phyloP scores from a whole-genome alignment of 1,140 invertebrate genomes.

The Neelides sp. region DNA sequence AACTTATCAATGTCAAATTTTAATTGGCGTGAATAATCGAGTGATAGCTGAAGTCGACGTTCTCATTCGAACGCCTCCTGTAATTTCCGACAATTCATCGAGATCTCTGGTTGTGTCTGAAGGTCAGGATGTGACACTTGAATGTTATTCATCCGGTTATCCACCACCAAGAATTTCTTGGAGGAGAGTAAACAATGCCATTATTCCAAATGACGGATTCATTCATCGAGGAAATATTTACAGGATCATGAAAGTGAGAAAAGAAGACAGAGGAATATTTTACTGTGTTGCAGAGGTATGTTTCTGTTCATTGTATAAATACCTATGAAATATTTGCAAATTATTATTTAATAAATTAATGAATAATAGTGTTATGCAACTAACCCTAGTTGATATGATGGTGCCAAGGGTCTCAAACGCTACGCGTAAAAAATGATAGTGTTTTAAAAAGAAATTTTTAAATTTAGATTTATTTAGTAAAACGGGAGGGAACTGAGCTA shows the following conservation, averaged over 20 bases:
- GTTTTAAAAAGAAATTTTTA: too few species aligned
- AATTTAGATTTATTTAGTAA: too few species aligned
- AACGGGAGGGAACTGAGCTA: too few species aligned
- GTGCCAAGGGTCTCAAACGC: too few species aligned
- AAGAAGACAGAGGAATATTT: conserved; percentile 80
- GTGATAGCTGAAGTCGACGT: conserved; percentile 70
- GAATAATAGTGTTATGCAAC: too few species aligned
- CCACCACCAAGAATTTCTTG: conserved; percentile 75
- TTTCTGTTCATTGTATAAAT: too few species aligned
- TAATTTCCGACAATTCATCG: conserved; percentile 86
- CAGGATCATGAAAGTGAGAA: conserved; percentile 60
- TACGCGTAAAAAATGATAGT: too few species aligned
- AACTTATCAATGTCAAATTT: conserved; percentile 70
- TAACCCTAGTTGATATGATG: too few species aligned
- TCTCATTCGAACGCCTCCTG: conserved; percentile 67
- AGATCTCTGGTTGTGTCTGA: conserved; percentile 70
- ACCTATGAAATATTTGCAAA: too few species aligned
- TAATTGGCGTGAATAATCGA: conserved; percentile 61
- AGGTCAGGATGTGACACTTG: conserved; percentile 60
- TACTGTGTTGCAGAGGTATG: conserved; percentile 86
- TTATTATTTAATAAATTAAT: neutral
- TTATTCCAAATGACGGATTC: conserved; percentile 73
- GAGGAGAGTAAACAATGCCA: conserved; percentile 82
- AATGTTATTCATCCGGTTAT: conserved; percentile 73
- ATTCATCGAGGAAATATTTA: conserved; percentile 73